Evolutionary conservation across 2,113 vertebrate species (phyloP), one percentile per base, ranked within the genome.

Genomic region (Ranitomeya variabilis): DNA sequence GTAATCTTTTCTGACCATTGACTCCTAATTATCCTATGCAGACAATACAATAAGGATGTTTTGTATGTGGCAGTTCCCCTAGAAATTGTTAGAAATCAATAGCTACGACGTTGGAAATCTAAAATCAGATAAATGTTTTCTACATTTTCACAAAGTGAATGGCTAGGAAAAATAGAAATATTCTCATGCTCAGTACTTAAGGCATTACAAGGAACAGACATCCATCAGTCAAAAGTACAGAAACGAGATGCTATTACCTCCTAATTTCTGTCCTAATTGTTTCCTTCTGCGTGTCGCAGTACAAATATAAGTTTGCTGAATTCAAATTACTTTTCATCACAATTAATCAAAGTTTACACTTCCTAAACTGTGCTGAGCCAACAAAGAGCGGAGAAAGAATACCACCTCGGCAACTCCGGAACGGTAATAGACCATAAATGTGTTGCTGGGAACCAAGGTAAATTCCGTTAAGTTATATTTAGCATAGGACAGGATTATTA

Each of bases 321-420:
- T 21, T 66, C 18, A 83, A 21, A 23, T 26, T 19, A 54, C 57
- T 62, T 45, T 45, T 45, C 37, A 45, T 37, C n/a, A 19, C 26
- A 83, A 83, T 81, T 7, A 66, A 83, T 66, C 16, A 83, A 51
- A 51, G 60, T 64, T 45, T 83, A 64, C 31, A 60, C 31, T 66
- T 62, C 31, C 80, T 66, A 66, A 83, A 83, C 59, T 45, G 80
- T 51, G 60, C 60, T 83, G 37, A 83, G 80, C 31, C 80, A 51
- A 64, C 80, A 51, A 83, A 37, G 31, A 66, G 7, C 60, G 52
- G 26, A 83, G 66, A n/a, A n/a, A 83, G 26, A 52, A 21, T 21
- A 79, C 31, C 31, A 23, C 79, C 79, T 60, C 16, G 54, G 23
- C 57, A 37, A 80, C 26, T 57, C 8, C 15, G 45, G 16, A 31